Percentiles rank a stretch among this genome's conserved stretches.
Conservation (phyloP, 2,888 invertebrate species). For the Hirudinaria manillensis region DNA sequence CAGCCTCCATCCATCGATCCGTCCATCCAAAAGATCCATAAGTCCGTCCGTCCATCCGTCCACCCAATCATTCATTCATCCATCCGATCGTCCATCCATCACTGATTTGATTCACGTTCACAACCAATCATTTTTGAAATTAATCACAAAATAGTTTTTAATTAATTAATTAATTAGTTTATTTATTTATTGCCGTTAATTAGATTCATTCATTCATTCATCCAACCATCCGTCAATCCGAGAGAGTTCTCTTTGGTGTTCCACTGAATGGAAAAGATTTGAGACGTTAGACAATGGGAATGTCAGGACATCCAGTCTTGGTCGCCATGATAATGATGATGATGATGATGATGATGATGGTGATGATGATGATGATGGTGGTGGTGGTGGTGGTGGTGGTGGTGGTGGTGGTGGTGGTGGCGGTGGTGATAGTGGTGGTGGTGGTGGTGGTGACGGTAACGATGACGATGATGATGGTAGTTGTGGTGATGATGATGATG, state of each 20-base stretch:
- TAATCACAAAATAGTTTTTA: too few species aligned
- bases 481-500: too few species aligned
- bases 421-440: not conserved
- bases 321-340: not conserved
- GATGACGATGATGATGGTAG: too few species aligned
- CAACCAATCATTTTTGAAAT: too few species aligned
- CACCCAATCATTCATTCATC: too few species aligned
- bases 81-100: too few species aligned
- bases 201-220: not conserved
- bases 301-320: not conserved
- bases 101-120: too few species aligned
- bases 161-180: not conserved
- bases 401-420: not conserved
- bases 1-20: too few species aligned
- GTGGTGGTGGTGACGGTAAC: not conserved
- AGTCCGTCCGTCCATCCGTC: too few species aligned
- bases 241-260: too few species aligned
- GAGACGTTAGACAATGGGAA: conserved; percentile 1
- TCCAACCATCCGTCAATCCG: too few species aligned
- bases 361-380: not conserved
- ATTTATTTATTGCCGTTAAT: not conserved
- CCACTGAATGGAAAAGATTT: not conserved
- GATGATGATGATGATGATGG: not conserved
- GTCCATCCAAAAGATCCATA: too few species aligned
- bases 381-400: not conserved